Percentiles rank a stretch among this genome's conserved stretches.
Conservation (phyloP, 2,888 invertebrate genomes). For the Thera britannica region DNA sequence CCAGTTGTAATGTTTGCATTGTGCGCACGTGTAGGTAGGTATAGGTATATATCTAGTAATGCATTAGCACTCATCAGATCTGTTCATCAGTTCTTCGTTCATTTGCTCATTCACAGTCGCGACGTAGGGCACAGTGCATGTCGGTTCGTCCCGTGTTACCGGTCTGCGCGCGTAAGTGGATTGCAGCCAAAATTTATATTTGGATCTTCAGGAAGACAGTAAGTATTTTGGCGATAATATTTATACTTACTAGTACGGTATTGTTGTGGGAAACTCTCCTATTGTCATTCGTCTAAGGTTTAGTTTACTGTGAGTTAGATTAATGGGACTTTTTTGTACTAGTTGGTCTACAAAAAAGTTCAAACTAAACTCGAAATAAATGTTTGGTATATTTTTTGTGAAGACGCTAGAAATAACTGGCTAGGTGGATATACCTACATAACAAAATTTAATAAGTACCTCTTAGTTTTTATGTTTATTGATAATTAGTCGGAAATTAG, state of each 20-base stretch:
- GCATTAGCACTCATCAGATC: slow-evolving; percentile 3
- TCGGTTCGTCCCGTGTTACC: not conserved
- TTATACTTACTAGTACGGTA: not conserved
- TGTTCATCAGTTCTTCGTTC: slow-evolving; percentile 7
- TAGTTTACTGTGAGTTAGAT: not conserved
- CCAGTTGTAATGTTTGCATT: not conserved
- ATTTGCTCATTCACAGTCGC: slow-evolving; percentile 19
- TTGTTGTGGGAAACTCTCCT: not conserved
- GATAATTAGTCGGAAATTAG: too few species aligned
- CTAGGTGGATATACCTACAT: too few species aligned
- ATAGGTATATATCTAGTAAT: slow-evolving; percentile 7
- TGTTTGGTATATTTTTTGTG: too few species aligned
- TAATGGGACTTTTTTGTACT: too few species aligned
- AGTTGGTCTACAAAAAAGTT: too few species aligned
- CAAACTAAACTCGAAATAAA: too few species aligned
- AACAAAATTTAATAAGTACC: too few species aligned
- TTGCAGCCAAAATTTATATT: slow-evolving; percentile 38
- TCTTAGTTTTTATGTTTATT: too few species aligned
- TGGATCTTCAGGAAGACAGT: slow-evolving; percentile 40
- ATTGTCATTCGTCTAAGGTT: not conserved
- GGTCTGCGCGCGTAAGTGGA: slow-evolving; percentile 29
- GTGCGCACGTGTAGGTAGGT: not conserved
- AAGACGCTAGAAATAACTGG: too few species aligned
- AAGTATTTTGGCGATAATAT: slow-evolving; percentile 37
- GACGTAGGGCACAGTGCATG: slow-evolving; percentile 3